Conservation (phyloP, 2,888 invertebrate genomes). For the Eutolmus rufibarbis region DNA sequence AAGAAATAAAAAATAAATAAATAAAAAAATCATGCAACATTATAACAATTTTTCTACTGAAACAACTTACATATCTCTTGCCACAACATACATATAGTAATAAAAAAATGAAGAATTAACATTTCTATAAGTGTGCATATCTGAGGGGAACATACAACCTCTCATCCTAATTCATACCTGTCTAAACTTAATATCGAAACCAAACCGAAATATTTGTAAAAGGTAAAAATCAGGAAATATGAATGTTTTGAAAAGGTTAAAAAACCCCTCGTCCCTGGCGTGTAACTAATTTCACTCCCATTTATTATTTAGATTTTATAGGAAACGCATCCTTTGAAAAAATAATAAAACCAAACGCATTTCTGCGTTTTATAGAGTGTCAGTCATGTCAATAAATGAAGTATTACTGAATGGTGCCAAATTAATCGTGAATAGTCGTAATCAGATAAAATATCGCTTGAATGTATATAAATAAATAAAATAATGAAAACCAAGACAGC, state of each 20-base stretch:
- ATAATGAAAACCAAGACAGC: background rate
- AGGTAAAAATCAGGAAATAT: background rate
- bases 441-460: conserved; percentile 18
- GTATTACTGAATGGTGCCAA: conserved; percentile 33
- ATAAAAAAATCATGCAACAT: background rate
- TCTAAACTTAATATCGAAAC: background rate
- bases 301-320: background rate
- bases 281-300: background rate
- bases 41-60: background rate
- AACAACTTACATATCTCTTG: background rate
- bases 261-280: background rate
- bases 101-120: background rate
- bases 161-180: background rate
- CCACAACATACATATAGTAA: background rate
- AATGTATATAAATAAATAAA: conserved; percentile 13
- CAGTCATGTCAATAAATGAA: background rate
- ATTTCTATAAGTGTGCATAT: background rate
- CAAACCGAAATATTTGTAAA: background rate
- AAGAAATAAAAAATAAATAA: no score
- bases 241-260: background rate
- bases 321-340: background rate
- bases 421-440: conserved; percentile 8
- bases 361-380: background rate
- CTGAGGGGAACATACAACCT: background rate
- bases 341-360: background rate